Evolutionary conservation across 2,888 invertebrate species (phyloP).

Genomic region (Saturnia japonica): DNA sequence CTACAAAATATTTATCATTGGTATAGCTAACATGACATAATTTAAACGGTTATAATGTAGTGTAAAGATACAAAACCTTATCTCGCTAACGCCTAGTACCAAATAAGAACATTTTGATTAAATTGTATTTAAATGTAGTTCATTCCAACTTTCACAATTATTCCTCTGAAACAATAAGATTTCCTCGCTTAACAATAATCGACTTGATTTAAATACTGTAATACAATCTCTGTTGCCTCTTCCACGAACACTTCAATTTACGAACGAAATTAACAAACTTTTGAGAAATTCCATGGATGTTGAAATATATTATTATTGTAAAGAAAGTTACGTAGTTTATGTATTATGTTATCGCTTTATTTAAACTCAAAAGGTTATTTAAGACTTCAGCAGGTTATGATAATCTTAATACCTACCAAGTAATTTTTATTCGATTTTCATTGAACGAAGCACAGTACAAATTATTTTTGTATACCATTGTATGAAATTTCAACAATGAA

Average conservation of each 20-base stretch:
- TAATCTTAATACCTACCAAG: neutral
- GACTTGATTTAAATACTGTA: conserved; percentile 14
- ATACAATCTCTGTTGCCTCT: conserved; percentile 8
- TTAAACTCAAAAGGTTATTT: neutral
- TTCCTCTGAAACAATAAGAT: conserved; percentile 13
- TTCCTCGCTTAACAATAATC: conserved; percentile 7
- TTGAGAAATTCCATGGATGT: neutral
- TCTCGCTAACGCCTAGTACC: neutral
- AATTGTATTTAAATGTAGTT: neutral
- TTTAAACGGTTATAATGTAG: neutral
- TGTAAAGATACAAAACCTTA: neutral
- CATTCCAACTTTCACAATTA: conserved; percentile 12
- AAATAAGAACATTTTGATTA: neutral
- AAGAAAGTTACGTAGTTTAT: neutral
- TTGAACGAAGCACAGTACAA: neutral
- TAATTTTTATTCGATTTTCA: neutral
- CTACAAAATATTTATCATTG: neutral
- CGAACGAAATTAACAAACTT: conserved; percentile 11
- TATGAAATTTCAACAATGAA: neutral
- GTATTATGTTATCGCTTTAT: neutral
- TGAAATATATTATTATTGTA: conserved; percentile 2
- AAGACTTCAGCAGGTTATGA: neutral
- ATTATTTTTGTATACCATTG: neutral
- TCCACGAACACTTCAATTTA: conserved; percentile 12
- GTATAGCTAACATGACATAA: neutral